Evolutionary conservation across 2,113 vertebrate genomes (phyloP), one percentile per base, ranked within the genome.

Genomic region (Cyprinodon tularosa): DNA sequence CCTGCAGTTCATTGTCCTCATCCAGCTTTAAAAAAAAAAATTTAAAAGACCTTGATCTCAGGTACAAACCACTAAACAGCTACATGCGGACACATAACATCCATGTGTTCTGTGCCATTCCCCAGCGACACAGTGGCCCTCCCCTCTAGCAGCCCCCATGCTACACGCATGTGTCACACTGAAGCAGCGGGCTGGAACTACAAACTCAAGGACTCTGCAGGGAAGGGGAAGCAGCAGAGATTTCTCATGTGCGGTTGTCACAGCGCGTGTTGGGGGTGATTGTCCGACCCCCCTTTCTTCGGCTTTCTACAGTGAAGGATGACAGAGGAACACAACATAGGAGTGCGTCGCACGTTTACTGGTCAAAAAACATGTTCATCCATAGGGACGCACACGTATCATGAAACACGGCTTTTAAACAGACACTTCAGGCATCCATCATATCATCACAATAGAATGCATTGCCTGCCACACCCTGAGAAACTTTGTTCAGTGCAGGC

Each of bases 181-280:
- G 4, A 71, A 84, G 74, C 66, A 38, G 72, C 59, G 74, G 42
- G 70, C 37, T 68, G 36, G 72, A 76, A 83, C 68, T 14, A 38
- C 44, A 71, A 77, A 78, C 78, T 84, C 77, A 86, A 83, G 81
- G 76, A 79, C 79, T 86, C 67, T 77, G 79, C 62, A 72, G 62
- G 40, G 38, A 69, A 71, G 36, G 17, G 13, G 62, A 68, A 61
- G 60, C 47, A 67, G 22, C 47, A 40, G 40, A 47, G 62, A 38
- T 42, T 80, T 76, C 68, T 53, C 36, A 65, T 77, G 74, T 80
- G 71, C 76, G 74, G 62, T 61, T 72, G 66, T 76, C 68, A 71
- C 40, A 50, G 17, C 44, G 69, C 76, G 66, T 36, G 66, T n/a
- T 68, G 37, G 69, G 44, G 44, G 29, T 64, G 72, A 65, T 29